phyloP scores from a whole-genome alignment of 2,888 invertebrate genomes.

The Drosophila lutescens region DNA sequence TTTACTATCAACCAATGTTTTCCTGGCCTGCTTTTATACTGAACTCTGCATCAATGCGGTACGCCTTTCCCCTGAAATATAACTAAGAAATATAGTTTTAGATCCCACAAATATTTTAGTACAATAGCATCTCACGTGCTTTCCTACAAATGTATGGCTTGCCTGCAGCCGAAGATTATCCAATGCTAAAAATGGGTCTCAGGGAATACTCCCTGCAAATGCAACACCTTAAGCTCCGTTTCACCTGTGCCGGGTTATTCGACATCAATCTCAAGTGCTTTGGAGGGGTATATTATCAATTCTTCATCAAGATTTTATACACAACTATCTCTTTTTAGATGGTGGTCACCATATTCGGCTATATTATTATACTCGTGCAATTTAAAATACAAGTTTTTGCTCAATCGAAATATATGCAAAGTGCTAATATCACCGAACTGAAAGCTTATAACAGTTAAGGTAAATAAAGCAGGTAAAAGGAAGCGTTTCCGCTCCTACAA shows the following conservation, averaged over 20 bases:
- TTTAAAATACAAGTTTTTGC: constrained; percentile 62
- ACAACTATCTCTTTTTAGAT: constrained; percentile 52
- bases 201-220: constrained; percentile 80
- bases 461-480: too few species aligned
- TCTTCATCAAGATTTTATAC: background rate
- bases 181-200: constrained; percentile 57
- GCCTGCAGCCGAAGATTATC: constrained; percentile 13
- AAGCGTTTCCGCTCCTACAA: too few species aligned
- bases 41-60: constrained; percentile 74
- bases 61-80: background rate
- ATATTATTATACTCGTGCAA: constrained; percentile 79
- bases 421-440: background rate
- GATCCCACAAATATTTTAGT: constrained; percentile 51
- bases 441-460: background rate
- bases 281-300: constrained; percentile 64
- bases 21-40: constrained; percentile 70
- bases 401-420: background rate
- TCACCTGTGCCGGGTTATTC: constrained; percentile 78
- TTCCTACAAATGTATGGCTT: constrained; percentile 66
- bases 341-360: constrained; percentile 70
- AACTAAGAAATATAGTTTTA: too few species aligned
- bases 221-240: constrained; percentile 74
- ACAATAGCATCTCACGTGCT: constrained; percentile 61
- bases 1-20: constrained; percentile 52
- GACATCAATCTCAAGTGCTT: constrained; percentile 78